A percentile compares a stretch with the other conserved stretches of the same genome.
Evolutionary conservation across 2,113 vertebrate species (phyloP).

Genomic region (Pterocles gutturalis): DNA sequence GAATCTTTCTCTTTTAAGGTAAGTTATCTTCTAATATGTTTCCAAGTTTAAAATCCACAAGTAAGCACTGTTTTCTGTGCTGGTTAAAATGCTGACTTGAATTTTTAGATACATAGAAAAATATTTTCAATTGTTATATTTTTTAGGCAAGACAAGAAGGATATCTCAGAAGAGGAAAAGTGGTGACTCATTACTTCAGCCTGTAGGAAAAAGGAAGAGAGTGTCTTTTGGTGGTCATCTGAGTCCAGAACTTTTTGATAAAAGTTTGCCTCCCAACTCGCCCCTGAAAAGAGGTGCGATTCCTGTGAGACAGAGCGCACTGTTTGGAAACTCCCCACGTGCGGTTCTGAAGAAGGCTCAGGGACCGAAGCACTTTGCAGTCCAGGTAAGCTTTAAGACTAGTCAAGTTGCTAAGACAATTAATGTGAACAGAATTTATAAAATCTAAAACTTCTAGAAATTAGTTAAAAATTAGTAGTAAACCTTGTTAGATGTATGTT

Average conservation of each 20-base stretch:
- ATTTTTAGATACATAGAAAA: background rate
- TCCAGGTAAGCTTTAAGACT: conserved; percentile 60
- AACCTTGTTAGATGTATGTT: rapidly evolving
- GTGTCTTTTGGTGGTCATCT: conserved; percentile 89
- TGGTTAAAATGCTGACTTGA: background rate
- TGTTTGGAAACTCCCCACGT: conserved; percentile 46
- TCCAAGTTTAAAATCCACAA: background rate
- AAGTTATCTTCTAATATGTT: background rate
- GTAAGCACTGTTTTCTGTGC: background rate
- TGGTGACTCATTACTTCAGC: background rate
- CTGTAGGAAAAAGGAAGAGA: conserved; percentile 80
- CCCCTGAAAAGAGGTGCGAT: conserved; percentile 84
- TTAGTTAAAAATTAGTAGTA: background rate
- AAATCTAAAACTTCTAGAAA: background rate
- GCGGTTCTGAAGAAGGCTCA: conserved; percentile 81
- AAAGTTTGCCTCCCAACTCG: conserved; percentile 86
- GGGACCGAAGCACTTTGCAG: background rate
- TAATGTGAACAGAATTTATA: background rate
- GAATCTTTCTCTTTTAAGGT: background rate
- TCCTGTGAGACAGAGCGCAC: conserved; percentile 78
- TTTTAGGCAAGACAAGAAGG: background rate
- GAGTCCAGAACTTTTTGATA: conserved; percentile 91
- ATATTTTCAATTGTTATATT: background rate
- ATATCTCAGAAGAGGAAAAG: conserved; percentile 76
- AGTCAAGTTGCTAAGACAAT: background rate